phyloP scores from a whole-genome alignment of 2,888 invertebrate genomes.

The Acronicta aceris region DNA sequence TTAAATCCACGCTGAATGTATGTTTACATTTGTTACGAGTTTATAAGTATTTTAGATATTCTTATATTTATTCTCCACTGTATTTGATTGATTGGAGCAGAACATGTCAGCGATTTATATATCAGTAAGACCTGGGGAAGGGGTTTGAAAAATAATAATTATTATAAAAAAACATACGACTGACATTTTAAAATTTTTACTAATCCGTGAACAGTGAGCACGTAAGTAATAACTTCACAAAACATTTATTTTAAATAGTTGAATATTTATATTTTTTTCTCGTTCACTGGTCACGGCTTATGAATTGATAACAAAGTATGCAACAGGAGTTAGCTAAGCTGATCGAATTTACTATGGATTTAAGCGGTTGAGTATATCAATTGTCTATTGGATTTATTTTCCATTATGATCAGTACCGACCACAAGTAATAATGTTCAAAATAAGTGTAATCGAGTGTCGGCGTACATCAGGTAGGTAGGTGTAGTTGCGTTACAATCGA shows the following conservation, averaged over 20 bases:
- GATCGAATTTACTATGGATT: constrained; percentile 89
- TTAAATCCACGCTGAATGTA: constrained; percentile 77
- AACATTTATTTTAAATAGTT: constrained; percentile 62
- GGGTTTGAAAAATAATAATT: constrained; percentile 54
- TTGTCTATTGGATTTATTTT: constrained; percentile 80
- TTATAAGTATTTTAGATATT: constrained; percentile 92
- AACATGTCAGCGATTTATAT: constrained; percentile 69
- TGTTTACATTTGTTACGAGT: constrained; percentile 90
- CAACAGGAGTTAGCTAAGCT: constrained; percentile 81
- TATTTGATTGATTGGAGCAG: constrained; percentile 80
- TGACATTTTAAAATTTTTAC: constrained; percentile 76
- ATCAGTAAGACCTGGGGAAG: constrained; percentile 61
- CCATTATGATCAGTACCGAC: constrained; percentile 79
- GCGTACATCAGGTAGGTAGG: constrained; percentile 75
- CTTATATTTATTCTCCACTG: constrained; percentile 91
- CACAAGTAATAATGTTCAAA: constrained; percentile 80
- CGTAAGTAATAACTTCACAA: constrained; percentile 50
- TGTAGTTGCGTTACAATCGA: constrained; percentile 83
- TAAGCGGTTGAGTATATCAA: constrained; percentile 85
- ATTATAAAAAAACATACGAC: constrained; percentile 72
- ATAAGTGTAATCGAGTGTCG: constrained; percentile 77
- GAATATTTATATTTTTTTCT: constrained; percentile 52
- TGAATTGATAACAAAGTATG: constrained; percentile 68
- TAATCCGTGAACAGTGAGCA: constrained; percentile 73
- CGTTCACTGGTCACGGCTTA: constrained; percentile 73